Evolutionary conservation across 2,888 invertebrate genomes (phyloP).

Genomic region (Diaperis boleti): DNA sequence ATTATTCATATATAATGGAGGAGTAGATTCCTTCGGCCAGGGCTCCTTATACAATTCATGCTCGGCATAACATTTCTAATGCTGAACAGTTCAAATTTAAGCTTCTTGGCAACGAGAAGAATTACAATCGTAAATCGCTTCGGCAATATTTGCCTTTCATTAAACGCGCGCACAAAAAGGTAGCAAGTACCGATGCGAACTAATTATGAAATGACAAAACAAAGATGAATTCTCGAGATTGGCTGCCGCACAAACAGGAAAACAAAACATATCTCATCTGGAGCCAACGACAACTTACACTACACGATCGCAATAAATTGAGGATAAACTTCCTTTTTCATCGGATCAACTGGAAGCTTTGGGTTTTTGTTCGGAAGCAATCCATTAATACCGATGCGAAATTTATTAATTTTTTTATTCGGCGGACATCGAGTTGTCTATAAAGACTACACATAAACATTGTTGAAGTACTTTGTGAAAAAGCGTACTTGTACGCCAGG

Average conservation of each 20-base stretch:
- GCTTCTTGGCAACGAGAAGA: background rate
- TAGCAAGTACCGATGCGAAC: constrained; percentile 14
- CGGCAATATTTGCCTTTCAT: constrained; percentile 9
- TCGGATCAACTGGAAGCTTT: constrained; percentile 29
- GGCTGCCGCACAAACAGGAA: constrained; percentile 12
- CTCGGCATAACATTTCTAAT: constrained; percentile 16
- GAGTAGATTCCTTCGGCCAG: constrained; percentile 19
- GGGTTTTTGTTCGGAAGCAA: constrained; percentile 35
- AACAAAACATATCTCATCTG: constrained; percentile 22
- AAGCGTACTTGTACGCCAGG: constrained; percentile 53
- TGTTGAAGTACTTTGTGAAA: constrained; percentile 51
- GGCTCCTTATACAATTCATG: constrained; percentile 28
- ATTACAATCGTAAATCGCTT: constrained; percentile 2
- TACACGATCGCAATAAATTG: constrained; percentile 46
- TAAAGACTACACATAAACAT: constrained; percentile 21
- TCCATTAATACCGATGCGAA: constrained; percentile 46
- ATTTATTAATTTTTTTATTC: constrained; percentile 45
- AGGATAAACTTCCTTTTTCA: constrained; percentile 49
- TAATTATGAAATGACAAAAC: constrained; percentile 14
- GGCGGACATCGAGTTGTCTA: constrained; percentile 1
- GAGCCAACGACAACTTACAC: constrained; percentile 45
- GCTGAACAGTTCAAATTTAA: constrained; percentile 21
- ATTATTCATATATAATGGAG: constrained; percentile 38
- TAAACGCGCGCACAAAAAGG: background rate
- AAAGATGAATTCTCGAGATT: constrained; percentile 14